Evolutionary conservation across 2,888 invertebrate genomes (phyloP).

Genomic region (Epirrhoe tristata): DNA sequence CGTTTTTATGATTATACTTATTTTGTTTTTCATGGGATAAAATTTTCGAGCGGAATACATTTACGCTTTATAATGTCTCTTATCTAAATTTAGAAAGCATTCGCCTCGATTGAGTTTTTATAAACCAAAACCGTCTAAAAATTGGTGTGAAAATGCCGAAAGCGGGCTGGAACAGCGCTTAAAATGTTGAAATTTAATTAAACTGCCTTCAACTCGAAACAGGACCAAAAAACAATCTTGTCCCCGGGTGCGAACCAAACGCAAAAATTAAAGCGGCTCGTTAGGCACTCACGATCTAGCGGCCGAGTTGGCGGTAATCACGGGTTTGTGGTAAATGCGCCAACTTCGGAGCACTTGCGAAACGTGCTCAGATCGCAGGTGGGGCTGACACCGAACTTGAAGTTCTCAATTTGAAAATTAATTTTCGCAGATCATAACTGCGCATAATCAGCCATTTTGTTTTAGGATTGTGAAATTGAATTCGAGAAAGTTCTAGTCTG

Average conservation of each 20-base stretch:
- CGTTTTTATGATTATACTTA: conserved; percentile 27
- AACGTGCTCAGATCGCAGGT: conserved; percentile 60
- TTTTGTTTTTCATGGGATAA: conserved; percentile 21
- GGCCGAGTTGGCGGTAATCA: conserved; percentile 57
- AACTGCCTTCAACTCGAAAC: conserved; percentile 45
- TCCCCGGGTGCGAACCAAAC: conserved; percentile 40
- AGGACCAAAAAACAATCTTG: conserved; percentile 51
- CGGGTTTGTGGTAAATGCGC: conserved; percentile 51
- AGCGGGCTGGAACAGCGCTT: conserved; percentile 21
- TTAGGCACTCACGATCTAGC: conserved; percentile 54
- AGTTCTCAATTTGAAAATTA: conserved; percentile 53
- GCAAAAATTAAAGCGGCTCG: conserved; percentile 59
- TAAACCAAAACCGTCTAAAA: conserved; percentile 22
- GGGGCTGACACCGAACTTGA: conserved; percentile 48
- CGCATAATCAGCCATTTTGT: conserved; percentile 29
- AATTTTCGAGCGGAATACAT: conserved; percentile 6
- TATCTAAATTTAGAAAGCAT: conserved; percentile 3
- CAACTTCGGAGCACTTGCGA: conserved; percentile 53
- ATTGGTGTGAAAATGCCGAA: conserved; percentile 13
- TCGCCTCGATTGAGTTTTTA: conserved; percentile 21
- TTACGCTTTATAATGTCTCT: conserved; percentile 12
- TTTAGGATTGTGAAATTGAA: conserved; percentile 8
- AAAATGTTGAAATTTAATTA: conserved; percentile 36
- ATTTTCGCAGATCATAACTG: conserved; percentile 45
- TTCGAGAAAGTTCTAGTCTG: conserved; percentile 3